A percentile compares a stretch with the other conserved stretches of the same genome.
Conservation (phyloP, 2,888 invertebrate genomes). For the Drosophila pseudotakahashii region DNA sequence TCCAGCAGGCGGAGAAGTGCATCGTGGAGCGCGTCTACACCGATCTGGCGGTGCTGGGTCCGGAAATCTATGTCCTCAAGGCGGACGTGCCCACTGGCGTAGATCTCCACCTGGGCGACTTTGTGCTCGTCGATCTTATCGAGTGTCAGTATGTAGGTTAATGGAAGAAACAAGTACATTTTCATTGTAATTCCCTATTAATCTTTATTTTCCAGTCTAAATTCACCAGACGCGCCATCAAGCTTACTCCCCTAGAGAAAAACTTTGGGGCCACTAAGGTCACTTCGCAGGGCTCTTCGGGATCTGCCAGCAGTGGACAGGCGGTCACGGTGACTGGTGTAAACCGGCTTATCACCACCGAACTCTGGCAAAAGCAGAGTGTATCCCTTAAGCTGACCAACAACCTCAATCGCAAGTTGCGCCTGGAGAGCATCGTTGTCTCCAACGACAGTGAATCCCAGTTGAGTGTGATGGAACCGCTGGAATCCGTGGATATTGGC, state of each 20-base stretch:
- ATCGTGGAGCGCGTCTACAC: conserved; percentile 83
- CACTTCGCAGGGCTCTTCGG: neutral
- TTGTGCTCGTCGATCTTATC: conserved; percentile 88
- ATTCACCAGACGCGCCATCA: conserved; percentile 78
- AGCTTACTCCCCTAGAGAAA: conserved; percentile 62
- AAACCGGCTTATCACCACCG: conserved; percentile 82
- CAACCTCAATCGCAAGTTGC: conserved; percentile 53
- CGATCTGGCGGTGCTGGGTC: conserved; percentile 86
- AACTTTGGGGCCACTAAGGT: conserved; percentile 40
- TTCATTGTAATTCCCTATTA: too few species aligned
- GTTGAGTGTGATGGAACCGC: conserved; percentile 65
- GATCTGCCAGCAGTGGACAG: neutral
- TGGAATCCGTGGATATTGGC: conserved; percentile 10
- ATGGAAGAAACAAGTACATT: neutral
- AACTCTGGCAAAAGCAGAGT: conserved; percentile 82
- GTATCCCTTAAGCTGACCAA: conserved; percentile 64
- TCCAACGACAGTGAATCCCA: conserved; percentile 49
- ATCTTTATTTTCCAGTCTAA: conserved; percentile 80
- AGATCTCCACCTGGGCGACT: conserved; percentile 86
- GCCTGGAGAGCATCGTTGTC: conserved; percentile 42
- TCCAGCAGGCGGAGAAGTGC: conserved; percentile 85
- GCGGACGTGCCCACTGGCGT: conserved; percentile 86
- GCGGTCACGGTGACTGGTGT: conserved; percentile 86
- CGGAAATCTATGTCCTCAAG: conserved; percentile 86
- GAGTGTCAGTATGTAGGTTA: conserved; percentile 87